Percentiles rank a stretch among this genome's conserved stretches.
phyloP scores from a whole-genome alignment of 2,797 vertebrate genomes.

The Pachyuromys duprasi region DNA sequence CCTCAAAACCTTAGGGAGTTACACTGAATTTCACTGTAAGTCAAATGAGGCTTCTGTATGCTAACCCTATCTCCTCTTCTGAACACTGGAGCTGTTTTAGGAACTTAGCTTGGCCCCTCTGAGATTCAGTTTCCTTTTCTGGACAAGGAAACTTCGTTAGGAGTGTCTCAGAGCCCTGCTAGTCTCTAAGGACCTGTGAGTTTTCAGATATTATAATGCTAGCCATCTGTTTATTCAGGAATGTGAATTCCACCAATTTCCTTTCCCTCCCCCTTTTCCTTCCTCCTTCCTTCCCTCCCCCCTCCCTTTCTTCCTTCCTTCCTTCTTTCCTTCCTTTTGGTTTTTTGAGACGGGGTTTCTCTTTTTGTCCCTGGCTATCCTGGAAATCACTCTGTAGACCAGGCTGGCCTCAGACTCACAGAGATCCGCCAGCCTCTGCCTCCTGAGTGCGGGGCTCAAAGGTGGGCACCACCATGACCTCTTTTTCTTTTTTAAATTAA shows the following conservation, averaged over 20 bases:
- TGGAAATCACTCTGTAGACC: not conserved
- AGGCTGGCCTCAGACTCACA: not conserved
- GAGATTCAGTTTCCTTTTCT: not conserved
- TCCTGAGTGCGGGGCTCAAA: not conserved
- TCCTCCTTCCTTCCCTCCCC: not conserved
- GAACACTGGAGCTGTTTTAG: not conserved
- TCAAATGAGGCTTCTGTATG: not conserved
- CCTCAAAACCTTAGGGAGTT: not conserved
- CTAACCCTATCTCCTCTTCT: not conserved
- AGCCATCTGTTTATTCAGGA: not conserved
- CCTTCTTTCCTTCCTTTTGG: not conserved
- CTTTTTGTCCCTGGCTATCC: not conserved
- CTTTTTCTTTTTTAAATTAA: not conserved
- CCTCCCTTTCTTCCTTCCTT: not conserved
- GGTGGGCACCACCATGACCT: not conserved
- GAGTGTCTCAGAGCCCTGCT: not conserved
- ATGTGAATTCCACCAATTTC: not conserved
- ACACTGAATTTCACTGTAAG: not conserved
- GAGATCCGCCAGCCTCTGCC: not conserved
- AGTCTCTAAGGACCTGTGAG: not conserved
- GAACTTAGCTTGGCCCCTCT: not conserved
- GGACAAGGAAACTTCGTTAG: conserved; percentile 9
- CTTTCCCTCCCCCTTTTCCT: not conserved
- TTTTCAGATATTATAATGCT: conserved; percentile 20
- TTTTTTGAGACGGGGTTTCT: not conserved